These are phyloP conservation scores for Bombus balteatus DNA, from an alignment of 1,140 invertebrate genomes.

Conservation along the genomic window DNA sequence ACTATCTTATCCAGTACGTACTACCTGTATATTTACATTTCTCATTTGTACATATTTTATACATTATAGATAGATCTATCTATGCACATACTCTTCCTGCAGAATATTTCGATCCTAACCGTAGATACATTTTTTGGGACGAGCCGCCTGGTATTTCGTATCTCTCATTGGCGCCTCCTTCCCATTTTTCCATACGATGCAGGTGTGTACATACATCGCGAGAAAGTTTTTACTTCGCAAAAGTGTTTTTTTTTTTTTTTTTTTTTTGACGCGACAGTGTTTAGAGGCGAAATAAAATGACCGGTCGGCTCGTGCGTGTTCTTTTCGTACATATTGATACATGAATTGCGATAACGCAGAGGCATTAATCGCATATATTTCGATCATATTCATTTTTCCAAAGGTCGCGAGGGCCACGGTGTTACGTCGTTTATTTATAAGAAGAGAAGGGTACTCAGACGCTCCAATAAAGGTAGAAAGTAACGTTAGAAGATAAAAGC, in stretches of 20 bases:
- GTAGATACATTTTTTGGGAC: slow-evolving; percentile 43
- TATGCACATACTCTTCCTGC: slow-evolving; percentile 29
- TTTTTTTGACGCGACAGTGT: not conserved
- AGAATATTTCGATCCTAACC: slow-evolving; percentile 44
- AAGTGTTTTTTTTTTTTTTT: not conserved
- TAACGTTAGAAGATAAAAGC: too few species aligned
- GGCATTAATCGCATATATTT: slow-evolving; percentile 53
- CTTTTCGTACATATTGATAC: slow-evolving; percentile 48
- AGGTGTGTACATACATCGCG: not conserved
- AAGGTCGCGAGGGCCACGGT: slow-evolving; percentile 5
- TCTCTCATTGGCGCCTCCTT: not conserved
- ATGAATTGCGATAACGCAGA: slow-evolving; percentile 41
- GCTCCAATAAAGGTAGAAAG: too few species aligned
- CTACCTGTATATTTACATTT: slow-evolving; percentile 71
- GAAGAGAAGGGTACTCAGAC: not conserved
- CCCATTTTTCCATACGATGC: not conserved
- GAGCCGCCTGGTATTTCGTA: slow-evolving; percentile 17
- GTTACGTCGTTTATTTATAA: not conserved
- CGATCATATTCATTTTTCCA: slow-evolving; percentile 59
- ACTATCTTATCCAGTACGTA: slow-evolving; percentile 50
- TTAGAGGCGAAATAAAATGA: not conserved
- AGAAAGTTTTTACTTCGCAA: not conserved
- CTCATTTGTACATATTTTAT: slow-evolving; percentile 66
- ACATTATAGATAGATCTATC: slow-evolving; percentile 65
- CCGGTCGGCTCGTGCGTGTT: slow-evolving; percentile 41